Conservation (phyloP, 2,113 vertebrate species). For the Chloebia gouldiae region DNA sequence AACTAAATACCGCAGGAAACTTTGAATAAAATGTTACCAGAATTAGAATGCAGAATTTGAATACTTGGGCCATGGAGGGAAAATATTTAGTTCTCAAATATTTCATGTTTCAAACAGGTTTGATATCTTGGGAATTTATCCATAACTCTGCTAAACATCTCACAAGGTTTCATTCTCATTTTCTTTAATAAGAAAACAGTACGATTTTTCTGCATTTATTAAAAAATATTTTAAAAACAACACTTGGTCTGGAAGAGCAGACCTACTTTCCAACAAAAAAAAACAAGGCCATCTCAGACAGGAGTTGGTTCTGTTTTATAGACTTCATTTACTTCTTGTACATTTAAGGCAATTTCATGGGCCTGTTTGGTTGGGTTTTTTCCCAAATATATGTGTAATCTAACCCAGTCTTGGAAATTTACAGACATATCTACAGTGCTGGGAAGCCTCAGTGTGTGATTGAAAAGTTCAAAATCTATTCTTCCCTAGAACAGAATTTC, state of each 20-base stretch:
- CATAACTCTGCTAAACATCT: neutral
- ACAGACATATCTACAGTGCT: neutral
- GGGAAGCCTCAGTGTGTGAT: neutral
- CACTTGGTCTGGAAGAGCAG: neutral
- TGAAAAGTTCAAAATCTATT: neutral
- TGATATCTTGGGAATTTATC: neutral
- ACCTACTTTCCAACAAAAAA: neutral
- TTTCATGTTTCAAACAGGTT: neutral
- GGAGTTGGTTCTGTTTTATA: neutral
- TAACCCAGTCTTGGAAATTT: neutral
- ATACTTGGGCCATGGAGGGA: neutral
- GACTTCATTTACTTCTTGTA: neutral
- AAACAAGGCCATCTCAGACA: neutral
- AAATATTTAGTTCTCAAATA: neutral
- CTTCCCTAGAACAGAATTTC: neutral
- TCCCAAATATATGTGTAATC: neutral
- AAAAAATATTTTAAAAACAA: neutral
- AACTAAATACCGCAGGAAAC: conserved; percentile 42
- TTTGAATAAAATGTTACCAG: conserved; percentile 4
- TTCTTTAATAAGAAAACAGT: neutral
- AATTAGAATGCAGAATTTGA: neutral
- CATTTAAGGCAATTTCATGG: neutral
- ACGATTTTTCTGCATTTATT: neutral
- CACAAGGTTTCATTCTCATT: neutral
- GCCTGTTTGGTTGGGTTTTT: neutral